phyloP scores from a whole-genome alignment of 2,888 invertebrate species.

The Cantharis nigra region DNA sequence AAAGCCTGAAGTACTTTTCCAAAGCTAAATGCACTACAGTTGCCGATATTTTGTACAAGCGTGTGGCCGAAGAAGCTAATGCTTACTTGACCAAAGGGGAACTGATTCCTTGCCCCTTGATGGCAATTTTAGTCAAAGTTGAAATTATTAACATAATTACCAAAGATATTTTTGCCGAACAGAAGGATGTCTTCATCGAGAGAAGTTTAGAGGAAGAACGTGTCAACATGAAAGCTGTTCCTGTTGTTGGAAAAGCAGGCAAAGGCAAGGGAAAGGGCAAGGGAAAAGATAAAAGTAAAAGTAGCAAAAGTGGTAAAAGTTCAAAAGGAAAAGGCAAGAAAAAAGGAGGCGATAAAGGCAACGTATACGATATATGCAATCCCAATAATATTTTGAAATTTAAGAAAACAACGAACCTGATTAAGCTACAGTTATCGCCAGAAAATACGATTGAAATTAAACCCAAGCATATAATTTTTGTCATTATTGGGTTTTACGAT shows the following conservation, averaged over 20 bases:
- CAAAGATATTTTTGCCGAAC: constrained; percentile 7
- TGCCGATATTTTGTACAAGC: neutral
- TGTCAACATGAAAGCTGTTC: neutral
- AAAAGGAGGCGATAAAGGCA: neutral
- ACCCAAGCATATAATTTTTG: constrained; percentile 11
- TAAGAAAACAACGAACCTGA: constrained; percentile 6
- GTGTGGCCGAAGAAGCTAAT: neutral
- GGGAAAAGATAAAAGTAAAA: constrained; percentile 1
- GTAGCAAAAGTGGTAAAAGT: neutral
- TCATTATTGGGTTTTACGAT: constrained; percentile 20
- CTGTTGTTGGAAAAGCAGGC: neutral
- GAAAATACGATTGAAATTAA: neutral
- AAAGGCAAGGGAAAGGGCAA: neutral
- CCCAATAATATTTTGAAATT: neutral
- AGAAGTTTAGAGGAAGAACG: constrained; percentile 2
- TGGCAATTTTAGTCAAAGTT: constrained; percentile 18
- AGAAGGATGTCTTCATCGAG: neutral
- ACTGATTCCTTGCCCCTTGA: constrained; percentile 2
- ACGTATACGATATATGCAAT: constrained; percentile 9
- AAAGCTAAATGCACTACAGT: neutral
- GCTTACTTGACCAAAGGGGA: neutral
- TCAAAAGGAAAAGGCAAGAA: neutral
- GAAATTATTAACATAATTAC: constrained; percentile 10
- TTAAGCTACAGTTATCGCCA: neutral
- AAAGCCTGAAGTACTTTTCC: neutral